These are phyloP conservation scores for Drosophila mettleri DNA, from an alignment of 2,888 invertebrate genomes.

Conservation along the genomic window DNA sequence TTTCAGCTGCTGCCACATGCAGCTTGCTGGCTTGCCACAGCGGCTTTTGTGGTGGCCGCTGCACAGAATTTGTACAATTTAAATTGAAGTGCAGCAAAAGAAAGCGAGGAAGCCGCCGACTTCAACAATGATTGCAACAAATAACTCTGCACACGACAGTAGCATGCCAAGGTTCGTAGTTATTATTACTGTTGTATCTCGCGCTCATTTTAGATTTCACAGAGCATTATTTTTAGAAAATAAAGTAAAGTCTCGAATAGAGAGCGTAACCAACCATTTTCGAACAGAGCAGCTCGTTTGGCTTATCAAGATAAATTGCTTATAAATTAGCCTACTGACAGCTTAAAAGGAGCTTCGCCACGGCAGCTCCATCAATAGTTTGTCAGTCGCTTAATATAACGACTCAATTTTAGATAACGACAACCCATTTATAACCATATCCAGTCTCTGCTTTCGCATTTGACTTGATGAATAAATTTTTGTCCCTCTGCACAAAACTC, in stretches of 20 bases:
- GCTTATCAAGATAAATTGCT: conserved; percentile 2
- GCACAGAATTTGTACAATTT: conserved; percentile 72
- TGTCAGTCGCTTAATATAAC: conserved; percentile 43
- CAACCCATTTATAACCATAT: conserved; percentile 41
- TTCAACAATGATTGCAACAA: conserved; percentile 31
- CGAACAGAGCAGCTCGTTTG: too few species aligned
- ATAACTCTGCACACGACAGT: conserved; percentile 17
- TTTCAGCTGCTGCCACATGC: conserved; percentile 42
- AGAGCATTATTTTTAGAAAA: background rate
- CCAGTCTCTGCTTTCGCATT: conserved; percentile 3
- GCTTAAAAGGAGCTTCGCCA: conserved; percentile 3
- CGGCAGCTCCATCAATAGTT: conserved; percentile 19
- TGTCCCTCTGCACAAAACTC: background rate
- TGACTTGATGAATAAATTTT: conserved; percentile 20
- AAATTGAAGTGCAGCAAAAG: conserved; percentile 65
- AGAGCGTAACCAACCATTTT: too few species aligned
- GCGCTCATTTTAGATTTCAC: background rate
- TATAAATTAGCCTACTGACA: conserved; percentile 23
- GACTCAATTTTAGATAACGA: conserved; percentile 43
- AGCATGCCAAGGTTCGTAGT: conserved; percentile 29
- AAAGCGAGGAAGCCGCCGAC: conserved; percentile 24
- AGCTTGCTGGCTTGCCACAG: conserved; percentile 44
- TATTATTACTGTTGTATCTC: conserved; percentile 4
- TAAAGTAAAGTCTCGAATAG: background rate
- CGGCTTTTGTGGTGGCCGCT: conserved; percentile 44